phyloP scores from a whole-genome alignment of 2,113 vertebrate genomes.

The Gymnorhina tibicen region DNA sequence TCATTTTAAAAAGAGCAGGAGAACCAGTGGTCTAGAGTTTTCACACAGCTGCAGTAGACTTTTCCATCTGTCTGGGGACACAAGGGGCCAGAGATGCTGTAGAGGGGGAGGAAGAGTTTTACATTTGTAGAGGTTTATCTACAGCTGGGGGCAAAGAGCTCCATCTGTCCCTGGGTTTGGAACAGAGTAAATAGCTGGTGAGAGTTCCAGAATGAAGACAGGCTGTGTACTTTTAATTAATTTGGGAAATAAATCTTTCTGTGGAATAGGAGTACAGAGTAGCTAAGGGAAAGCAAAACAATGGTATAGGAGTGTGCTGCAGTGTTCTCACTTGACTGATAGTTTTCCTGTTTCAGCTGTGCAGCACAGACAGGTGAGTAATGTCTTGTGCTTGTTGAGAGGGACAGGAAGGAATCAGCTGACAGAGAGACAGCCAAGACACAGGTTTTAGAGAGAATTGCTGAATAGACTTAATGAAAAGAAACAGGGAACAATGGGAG shows the following conservation, averaged over 20 bases:
- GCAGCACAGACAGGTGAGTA: background rate
- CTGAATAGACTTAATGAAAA: slow-evolving; percentile 24
- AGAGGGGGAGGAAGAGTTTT: background rate
- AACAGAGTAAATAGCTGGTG: background rate
- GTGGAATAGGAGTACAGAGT: background rate
- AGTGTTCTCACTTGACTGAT: background rate
- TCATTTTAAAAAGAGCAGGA: background rate
- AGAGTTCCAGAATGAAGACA: background rate
- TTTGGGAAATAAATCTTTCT: background rate
- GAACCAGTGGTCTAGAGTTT: background rate
- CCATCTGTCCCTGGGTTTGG: background rate
- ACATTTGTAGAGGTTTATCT: background rate
- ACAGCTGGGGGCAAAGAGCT: background rate
- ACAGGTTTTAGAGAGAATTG: background rate
- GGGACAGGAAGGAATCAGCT: background rate
- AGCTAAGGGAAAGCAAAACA: background rate
- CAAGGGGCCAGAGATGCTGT: background rate
- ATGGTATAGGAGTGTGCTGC: background rate
- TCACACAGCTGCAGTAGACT: background rate
- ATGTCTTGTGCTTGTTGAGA: background rate
- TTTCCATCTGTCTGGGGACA: background rate
- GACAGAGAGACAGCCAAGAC: background rate
- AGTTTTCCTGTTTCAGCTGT: background rate
- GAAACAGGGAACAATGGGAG: background rate
- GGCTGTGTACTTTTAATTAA: background rate